Percentiles rank a stretch among this genome's conserved stretches.
Conservation (phyloP, 1,140 invertebrate species). For the Thaumatotibia leucotreta region DNA sequence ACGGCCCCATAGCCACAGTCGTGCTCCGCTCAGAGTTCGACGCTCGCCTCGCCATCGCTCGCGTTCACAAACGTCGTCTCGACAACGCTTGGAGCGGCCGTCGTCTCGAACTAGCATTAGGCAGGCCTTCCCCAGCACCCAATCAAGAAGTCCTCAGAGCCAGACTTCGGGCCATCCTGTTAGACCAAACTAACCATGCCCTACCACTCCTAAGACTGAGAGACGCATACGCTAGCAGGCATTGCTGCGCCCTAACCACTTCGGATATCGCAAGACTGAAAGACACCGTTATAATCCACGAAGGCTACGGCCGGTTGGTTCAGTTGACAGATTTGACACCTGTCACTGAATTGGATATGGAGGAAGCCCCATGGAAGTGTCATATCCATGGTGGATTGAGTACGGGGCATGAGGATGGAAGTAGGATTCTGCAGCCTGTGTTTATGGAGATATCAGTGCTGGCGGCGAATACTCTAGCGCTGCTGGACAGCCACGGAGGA, state of each 20-base stretch:
- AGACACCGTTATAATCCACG: slow-evolving; percentile 78
- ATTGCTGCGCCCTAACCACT: slow-evolving; percentile 85
- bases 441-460: slow-evolving; percentile 82
- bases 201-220: slow-evolving; percentile 88
- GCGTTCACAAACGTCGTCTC: slow-evolving; percentile 87
- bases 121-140: slow-evolving; percentile 80
- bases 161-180: slow-evolving; percentile 63
- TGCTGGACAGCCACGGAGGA: slow-evolving; percentile 76
- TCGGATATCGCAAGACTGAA: slow-evolving; percentile 87
- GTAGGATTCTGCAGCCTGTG: slow-evolving; percentile 83
- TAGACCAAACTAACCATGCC: slow-evolving; percentile 83
- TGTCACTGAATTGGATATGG: slow-evolving; percentile 46
- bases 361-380: slow-evolving; percentile 75
- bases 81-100: slow-evolving; percentile 81
- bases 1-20: slow-evolving; percentile 60
- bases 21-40: slow-evolving; percentile 62
- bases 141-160: slow-evolving; percentile 79
- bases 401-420: slow-evolving; percentile 78
- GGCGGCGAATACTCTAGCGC: slow-evolving; percentile 79
- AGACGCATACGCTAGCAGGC: slow-evolving; percentile 89
- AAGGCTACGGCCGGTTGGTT: slow-evolving; percentile 81
- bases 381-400: slow-evolving; percentile 76
- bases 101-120: slow-evolving; percentile 86
- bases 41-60: slow-evolving; percentile 88
- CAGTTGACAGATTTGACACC: slow-evolving; percentile 70